Conservation (phyloP, 2,113 vertebrate species). For the Coregonus clupeaformis region DNA sequence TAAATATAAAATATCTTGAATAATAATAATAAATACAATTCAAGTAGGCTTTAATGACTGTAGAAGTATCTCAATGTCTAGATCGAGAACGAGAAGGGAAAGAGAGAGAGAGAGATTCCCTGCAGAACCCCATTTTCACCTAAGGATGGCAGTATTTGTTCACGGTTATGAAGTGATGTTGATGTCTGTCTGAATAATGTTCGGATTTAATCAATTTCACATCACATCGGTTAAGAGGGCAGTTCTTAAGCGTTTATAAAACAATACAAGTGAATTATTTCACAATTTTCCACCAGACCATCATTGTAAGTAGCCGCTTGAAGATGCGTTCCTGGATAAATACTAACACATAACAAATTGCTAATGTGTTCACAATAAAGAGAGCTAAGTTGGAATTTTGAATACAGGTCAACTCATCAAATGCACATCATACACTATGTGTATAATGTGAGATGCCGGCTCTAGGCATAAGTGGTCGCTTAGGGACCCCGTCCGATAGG, state of each 20-base stretch:
- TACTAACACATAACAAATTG: constrained; percentile 58
- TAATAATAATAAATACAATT: too few species aligned
- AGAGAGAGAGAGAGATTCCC: not conserved
- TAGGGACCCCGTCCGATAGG: too few species aligned
- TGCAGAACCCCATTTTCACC: constrained; percentile 1
- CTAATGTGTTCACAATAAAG: constrained; percentile 39
- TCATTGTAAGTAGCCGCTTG: constrained; percentile 34
- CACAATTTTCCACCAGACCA: constrained; percentile 31
- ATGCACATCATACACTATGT: too few species aligned
- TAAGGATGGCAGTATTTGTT: not conserved
- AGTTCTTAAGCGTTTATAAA: constrained; percentile 29
- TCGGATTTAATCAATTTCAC: too few species aligned
- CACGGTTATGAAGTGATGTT: not conserved
- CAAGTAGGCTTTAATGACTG: too few species aligned
- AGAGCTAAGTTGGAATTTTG: not conserved
- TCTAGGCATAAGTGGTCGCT: too few species aligned
- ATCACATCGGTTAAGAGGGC: constrained; percentile 33
- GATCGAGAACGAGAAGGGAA: too few species aligned
- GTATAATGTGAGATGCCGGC: too few species aligned
- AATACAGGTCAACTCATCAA: not conserved
- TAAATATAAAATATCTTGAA: too few species aligned
- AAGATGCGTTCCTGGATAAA: constrained; percentile 44
- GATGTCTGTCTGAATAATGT: too few species aligned
- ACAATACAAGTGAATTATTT: constrained; percentile 36
- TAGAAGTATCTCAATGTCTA: too few species aligned